A percentile compares a stretch with the other conserved stretches of the same genome.
These are phyloP conservation scores for Entomobrya multifasciata DNA, from an alignment of 2,888 invertebrate genomes.

Conservation along the genomic window DNA sequence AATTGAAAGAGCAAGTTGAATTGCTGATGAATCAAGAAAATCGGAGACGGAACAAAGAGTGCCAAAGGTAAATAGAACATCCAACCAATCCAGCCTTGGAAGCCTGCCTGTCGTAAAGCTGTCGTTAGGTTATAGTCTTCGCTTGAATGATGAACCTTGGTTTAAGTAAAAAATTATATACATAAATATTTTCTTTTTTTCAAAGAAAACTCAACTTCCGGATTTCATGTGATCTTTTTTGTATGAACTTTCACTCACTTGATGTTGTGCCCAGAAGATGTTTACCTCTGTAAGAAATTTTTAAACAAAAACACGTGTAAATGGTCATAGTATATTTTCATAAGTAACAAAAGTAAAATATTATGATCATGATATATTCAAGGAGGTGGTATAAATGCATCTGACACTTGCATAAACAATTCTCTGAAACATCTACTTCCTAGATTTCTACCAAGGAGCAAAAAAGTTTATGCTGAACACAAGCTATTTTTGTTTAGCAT, in stretches of 20 bases:
- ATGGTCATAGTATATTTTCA: no score
- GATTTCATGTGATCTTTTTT: no score
- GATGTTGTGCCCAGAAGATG: conserved; percentile 81
- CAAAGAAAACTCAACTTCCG: no score
- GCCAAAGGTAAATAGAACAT: conserved; percentile 83
- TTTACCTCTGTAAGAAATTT: conserved; percentile 80
- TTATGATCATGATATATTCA: no score
- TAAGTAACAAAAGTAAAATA: no score
- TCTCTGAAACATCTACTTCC: conserved; percentile 29
- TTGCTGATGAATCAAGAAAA: conserved; percentile 91
- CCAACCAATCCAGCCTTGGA: conserved; percentile 91
- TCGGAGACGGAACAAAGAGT: conserved; percentile 89
- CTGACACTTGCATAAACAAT: conserved; percentile 15
- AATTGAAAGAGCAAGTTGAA: conserved; percentile 85
- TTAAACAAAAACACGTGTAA: not conserved
- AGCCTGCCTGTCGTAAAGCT: conserved; percentile 89
- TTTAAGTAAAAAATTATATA: conserved; percentile 83
- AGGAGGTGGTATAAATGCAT: no score
- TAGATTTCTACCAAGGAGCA: not conserved
- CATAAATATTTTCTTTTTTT: conserved; percentile 80
- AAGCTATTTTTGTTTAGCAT: not conserved
- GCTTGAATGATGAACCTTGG: conserved; percentile 89
- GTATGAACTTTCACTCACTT: conserved; percentile 7
- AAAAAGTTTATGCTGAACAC: not conserved
- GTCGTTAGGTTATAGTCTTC: conserved; percentile 94